Evolutionary conservation across 2,113 vertebrate genomes (phyloP), one percentile per base, ranked within the genome.

Genomic region (Notiomystis cincta): DNA sequence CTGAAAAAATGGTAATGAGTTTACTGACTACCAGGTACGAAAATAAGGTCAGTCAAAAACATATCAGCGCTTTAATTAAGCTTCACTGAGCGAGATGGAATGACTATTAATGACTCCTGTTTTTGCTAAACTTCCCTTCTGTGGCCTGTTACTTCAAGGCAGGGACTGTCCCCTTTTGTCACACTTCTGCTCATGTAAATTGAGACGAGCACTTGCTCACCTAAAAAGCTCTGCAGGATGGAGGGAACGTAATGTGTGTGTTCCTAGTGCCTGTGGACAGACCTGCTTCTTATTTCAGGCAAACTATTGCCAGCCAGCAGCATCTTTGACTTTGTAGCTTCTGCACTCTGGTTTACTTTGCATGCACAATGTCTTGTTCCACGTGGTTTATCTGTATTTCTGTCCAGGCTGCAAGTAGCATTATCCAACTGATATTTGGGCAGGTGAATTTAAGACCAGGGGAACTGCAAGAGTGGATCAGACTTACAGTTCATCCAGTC

Each of bases 131-230:
- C 97, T 95, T 96, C 94, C 93, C 96, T 94, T 97, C 96, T 97
- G 97, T 90, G 97, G 97, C 97, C 91, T 97, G 91, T 56, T 71
- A 95, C 97, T 98, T 97, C 92, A 97, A 97, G 94, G 93, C 56
- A 75, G 98, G 98, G 98, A 95, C 97, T 91, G 97, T 98, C 98
- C 98, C 98, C 23, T 1, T 64, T 79, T 94, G 93, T 93, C 95
- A 94, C 93, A 87, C 96, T 97, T 98, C 98, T 96, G 84, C 79
- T 97, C 94, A 98, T 98, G 98, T 96, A 98, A 98, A 98, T 98
- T 31, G 4, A 89, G 89, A 85, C 67, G n/a, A 37, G 82, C 14
- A 51, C 40, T 71, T 8, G 5, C 62, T 85, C 79, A 82, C 90
- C 56, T 50, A 85, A 86, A 92, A 66, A 60, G 51, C 78, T 79